A percentile compares a stretch with the other conserved stretches of the same genome.
phyloP scores from a whole-genome alignment of 2,113 vertebrate species.

The Ariopsis seemanni region DNA sequence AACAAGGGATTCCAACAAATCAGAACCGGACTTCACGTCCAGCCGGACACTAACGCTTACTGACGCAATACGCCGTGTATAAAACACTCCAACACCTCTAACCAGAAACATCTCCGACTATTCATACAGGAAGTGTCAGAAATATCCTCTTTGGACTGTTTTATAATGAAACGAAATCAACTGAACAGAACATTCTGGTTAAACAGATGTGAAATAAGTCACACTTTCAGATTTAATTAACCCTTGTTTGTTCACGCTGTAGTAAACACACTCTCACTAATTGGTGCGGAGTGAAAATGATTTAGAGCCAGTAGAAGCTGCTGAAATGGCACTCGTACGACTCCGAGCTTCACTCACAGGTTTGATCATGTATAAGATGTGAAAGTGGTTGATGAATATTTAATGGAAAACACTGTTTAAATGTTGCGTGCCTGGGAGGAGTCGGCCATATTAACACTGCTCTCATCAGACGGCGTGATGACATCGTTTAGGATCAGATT shows the following conservation, averaged over 20 bases:
- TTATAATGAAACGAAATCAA: neutral
- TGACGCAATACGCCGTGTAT: neutral
- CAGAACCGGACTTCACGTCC: too few relatives aligned
- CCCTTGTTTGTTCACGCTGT: neutral
- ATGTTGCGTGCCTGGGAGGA: neutral
- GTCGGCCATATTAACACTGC: neutral
- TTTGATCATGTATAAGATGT: neutral
- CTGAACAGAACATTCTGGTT: neutral
- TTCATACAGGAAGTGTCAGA: too few relatives aligned
- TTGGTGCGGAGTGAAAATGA: neutral
- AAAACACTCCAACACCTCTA: neutral
- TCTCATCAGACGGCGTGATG: neutral
- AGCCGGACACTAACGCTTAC: too few relatives aligned
- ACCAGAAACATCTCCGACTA: neutral
- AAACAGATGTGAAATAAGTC: neutral
- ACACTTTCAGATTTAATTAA: too few relatives aligned
- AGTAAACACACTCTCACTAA: neutral
- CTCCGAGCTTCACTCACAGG: neutral
- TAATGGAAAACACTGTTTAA: neutral
- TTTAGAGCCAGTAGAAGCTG: too few relatives aligned
- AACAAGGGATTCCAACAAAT: too few relatives aligned
- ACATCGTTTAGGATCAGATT: neutral
- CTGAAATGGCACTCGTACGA: neutral
- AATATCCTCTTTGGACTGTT: neutral
- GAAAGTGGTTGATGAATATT: constrained; percentile 21